Conservation (phyloP, 2,888 invertebrate species). For the Notodonta dromedarius region DNA sequence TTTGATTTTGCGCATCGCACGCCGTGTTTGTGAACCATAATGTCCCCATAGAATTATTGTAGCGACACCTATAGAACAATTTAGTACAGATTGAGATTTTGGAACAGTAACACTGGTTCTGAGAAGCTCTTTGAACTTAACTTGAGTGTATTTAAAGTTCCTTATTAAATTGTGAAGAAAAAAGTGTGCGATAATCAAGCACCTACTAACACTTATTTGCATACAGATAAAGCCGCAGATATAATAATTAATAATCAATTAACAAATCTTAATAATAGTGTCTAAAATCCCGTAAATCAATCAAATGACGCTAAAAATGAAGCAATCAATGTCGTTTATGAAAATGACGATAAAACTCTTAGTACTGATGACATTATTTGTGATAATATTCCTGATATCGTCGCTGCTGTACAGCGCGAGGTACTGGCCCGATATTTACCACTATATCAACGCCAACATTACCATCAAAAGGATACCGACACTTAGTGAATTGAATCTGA, state of each 20-base stretch:
- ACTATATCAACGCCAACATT: constrained; percentile 71
- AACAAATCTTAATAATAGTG: too few relatives aligned
- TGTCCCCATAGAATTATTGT: constrained; percentile 39
- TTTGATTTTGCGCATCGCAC: constrained; percentile 29
- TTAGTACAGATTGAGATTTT: not conserved
- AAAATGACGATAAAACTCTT: constrained; percentile 61
- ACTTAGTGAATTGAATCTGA: constrained; percentile 65
- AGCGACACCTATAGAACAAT: not conserved
- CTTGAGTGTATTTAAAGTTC: not conserved
- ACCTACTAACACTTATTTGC: too few relatives aligned
- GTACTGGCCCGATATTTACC: constrained; percentile 75
- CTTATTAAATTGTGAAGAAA: too few relatives aligned
- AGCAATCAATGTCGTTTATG: constrained; percentile 51
- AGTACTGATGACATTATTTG: constrained; percentile 62
- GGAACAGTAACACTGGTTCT: not conserved
- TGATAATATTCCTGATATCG: constrained; percentile 63
- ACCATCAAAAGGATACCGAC: constrained; percentile 73
- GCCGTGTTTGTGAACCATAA: constrained; percentile 31
- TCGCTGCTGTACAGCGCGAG: constrained; percentile 63
- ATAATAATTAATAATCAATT: too few relatives aligned
- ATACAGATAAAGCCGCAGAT: too few relatives aligned
- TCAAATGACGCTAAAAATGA: constrained; percentile 46
- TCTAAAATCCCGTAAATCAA: not conserved
- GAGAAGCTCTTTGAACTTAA: not conserved
- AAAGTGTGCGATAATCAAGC: too few relatives aligned